These are phyloP conservation scores for Serripes groenlandicus DNA, from an alignment of 2,888 invertebrate genomes.

Conservation along the genomic window DNA sequence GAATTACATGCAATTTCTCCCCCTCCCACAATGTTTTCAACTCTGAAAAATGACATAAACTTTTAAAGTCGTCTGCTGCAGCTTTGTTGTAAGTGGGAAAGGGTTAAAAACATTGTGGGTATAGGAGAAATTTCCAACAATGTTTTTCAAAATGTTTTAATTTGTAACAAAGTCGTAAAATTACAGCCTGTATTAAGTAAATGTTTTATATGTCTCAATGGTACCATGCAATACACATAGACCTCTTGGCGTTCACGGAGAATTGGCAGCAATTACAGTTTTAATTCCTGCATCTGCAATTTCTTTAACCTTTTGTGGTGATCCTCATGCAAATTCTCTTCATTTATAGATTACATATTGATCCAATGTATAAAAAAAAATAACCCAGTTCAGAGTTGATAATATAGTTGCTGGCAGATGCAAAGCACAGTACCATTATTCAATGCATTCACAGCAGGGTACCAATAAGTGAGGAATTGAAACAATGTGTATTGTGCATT, in stretches of 20 bases:
- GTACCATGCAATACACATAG: no score
- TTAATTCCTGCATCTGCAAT: no score
- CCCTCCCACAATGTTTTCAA: not conserved
- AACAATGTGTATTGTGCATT: conserved; percentile 18
- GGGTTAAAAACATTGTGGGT: not conserved
- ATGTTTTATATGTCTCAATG: no score
- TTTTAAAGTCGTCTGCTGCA: no score
- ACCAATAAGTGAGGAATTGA: conserved; percentile 1
- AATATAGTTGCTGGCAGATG: not conserved
- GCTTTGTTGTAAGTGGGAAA: no score
- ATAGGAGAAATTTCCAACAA: not conserved
- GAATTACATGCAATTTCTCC: not conserved
- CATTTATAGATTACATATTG: not conserved
- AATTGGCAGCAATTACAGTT: no score
- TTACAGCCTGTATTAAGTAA: no score
- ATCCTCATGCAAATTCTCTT: conserved; percentile 1
- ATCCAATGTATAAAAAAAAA: not conserved
- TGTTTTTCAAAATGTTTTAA: conserved; percentile 9
- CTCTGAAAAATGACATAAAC: not conserved
- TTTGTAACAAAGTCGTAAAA: conserved; percentile 38
- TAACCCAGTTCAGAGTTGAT: not conserved
- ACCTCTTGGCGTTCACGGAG: no score
- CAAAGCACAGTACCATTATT: not conserved
- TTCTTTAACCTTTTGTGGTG: no score
- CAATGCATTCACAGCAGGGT: not conserved